Evolutionary conservation across 1,140 invertebrate species (phyloP).

Genomic region (Zaprionus lachaisei): DNA sequence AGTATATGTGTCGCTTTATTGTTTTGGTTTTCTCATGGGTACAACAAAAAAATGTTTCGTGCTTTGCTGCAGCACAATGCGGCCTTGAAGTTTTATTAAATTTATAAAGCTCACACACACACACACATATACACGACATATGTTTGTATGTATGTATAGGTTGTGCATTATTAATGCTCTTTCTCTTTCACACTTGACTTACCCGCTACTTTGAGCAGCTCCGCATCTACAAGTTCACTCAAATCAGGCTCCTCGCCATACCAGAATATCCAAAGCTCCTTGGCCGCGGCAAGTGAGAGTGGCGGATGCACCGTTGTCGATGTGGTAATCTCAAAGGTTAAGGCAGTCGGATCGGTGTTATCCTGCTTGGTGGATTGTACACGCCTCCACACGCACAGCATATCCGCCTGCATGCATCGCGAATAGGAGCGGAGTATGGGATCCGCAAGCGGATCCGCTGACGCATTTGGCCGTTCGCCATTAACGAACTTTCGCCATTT

Average conservation of each 20-base stretch:
- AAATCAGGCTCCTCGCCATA: slow-evolving; percentile 98
- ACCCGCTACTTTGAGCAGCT: slow-evolving; percentile 90
- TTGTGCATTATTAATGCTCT: neutral
- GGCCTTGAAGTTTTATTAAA: slow-evolving; percentile 68
- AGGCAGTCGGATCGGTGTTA: slow-evolving; percentile 79
- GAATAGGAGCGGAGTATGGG: slow-evolving; percentile 97
- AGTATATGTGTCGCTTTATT: slow-evolving; percentile 33
- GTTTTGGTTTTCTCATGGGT: slow-evolving; percentile 60
- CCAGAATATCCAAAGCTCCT: slow-evolving; percentile 99
- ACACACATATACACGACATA: slow-evolving; percentile 10
- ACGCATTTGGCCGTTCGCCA: slow-evolving; percentile 86
- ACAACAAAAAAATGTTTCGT: slow-evolving; percentile 41
- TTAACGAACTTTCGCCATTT: slow-evolving; percentile 98
- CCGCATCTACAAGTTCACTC: slow-evolving; percentile 91
- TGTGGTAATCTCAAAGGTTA: slow-evolving; percentile 82
- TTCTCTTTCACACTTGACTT: slow-evolving; percentile 83
- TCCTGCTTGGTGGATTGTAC: slow-evolving; percentile 87
- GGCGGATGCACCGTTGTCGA: slow-evolving; percentile 86
- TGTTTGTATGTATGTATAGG: slow-evolving; percentile 13
- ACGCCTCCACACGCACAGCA: slow-evolving; percentile 98
- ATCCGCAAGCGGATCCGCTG: slow-evolving; percentile 92
- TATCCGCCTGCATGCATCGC: slow-evolving; percentile 96
- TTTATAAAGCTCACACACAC: slow-evolving; percentile 40
- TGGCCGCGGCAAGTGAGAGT: slow-evolving; percentile 91
- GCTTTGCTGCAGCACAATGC: slow-evolving; percentile 55